Base-by-base conservation (phyloP, 2,113 vertebrate genomes). In the Petrocephalus zakoni region DNA sequence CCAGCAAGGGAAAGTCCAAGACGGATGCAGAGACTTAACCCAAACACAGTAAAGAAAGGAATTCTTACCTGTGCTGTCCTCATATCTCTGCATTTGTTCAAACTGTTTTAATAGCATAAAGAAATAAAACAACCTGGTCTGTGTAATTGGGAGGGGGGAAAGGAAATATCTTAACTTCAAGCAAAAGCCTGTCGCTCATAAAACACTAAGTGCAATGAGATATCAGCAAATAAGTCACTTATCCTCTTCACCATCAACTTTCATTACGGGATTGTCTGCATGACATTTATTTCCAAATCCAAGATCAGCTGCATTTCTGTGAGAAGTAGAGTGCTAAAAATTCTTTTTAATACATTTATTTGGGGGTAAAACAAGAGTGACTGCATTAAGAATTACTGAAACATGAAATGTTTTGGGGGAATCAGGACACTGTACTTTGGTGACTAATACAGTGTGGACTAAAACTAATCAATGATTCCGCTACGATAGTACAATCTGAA, bases 1-100 rank as follows among this genome's bases (percentile, higher is more conserved):
- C 72, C 75, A 88, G 75, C 87, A 75, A 56, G 37, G 53, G 53
- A 52, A 88, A 53, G 51, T 88, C 22, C 42, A 17, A 88, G 7
- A 58, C 11, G 55, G 34, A 81, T 21, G 22, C 87, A 17, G 22
- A 75, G 87, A 22, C 64, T 49, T 21, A 61, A 87, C 11, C 29
- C 52, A 7, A 88, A 49, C 64, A 88, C 9, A 85, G 58, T 61
- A 25, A 51, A 68, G 58, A 49, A 87, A 49, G 22, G n/a, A 4
- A 87, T 49, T 25, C 42, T 53, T 6, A 53, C 81, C 9, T 47
- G 46, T 83, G 81, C 13, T 49, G 46, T 22, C 42, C 9, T 22
- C 46, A 49, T 22, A 37, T 7, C 19, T 19, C 75, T 21, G 19
- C 34, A 81, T 37, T 87, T 58, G 13, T 42, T 87, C 37, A 19